Percentiles rank a stretch among this genome's conserved stretches.
These are phyloP conservation scores for Coregonus clupeaformis DNA, from an alignment of 2,113 vertebrate species.

Conservation along the genomic window DNA sequence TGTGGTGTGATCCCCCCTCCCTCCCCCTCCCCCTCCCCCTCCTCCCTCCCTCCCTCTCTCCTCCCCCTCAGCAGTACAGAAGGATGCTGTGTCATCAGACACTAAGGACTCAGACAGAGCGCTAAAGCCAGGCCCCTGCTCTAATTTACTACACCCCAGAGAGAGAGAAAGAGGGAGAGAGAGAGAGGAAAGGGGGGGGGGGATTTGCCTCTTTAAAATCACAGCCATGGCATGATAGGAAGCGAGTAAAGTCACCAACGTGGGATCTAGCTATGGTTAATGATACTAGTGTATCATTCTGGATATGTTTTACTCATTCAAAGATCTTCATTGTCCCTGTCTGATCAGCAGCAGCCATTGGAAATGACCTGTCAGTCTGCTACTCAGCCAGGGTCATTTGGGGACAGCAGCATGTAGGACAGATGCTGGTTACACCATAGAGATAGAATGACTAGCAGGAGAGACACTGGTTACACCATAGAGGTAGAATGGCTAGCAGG, in stretches of 20 bases:
- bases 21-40: slow-evolving; percentile 38
- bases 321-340: slow-evolving; percentile 15
- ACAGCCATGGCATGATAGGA: neutral
- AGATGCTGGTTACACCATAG: neutral
- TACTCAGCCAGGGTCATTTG: neutral
- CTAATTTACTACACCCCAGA: slow-evolving; percentile 69
- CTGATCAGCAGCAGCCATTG: slow-evolving; percentile 17
- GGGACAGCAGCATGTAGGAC: neutral
- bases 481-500: too few relatives aligned
- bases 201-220: slow-evolving; percentile 16
- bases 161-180: slow-evolving; percentile 28
- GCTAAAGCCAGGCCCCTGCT: slow-evolving; percentile 64
- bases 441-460: too few relatives aligned
- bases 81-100: slow-evolving; percentile 76
- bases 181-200: neutral
- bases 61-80: slow-evolving; percentile 38
- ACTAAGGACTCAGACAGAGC: slow-evolving; percentile 70
- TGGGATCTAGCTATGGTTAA: slow-evolving; percentile 1
- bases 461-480: too few relatives aligned
- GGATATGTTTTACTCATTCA: neutral
- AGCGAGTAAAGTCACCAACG: slow-evolving; percentile 13
- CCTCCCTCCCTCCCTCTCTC: neutral
- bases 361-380: slow-evolving; percentile 18
- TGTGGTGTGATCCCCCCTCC: slow-evolving; percentile 35
- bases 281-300: too few relatives aligned